phyloP scores from a whole-genome alignment of 37 sponge, comb jelly and placozoan species.

The Crambe crambe region DNA sequence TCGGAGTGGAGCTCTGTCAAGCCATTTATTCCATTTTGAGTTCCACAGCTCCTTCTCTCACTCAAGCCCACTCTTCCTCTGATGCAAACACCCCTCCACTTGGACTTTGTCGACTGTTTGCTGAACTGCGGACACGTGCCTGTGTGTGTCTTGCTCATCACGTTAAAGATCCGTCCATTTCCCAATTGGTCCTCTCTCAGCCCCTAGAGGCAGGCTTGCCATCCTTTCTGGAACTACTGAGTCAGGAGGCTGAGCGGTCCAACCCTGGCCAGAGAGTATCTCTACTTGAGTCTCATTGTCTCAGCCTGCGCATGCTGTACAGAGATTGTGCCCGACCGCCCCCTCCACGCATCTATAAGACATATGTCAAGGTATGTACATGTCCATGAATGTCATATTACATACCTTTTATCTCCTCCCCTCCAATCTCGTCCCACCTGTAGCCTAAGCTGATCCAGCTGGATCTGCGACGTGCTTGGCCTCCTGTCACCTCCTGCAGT shows the following conservation, averaged over 20 bases:
- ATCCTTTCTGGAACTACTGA: conserved; percentile 6
- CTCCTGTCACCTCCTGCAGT: conserved; percentile 56
- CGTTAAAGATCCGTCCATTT: conserved; percentile 36
- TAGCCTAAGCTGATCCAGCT: conserved; percentile 61
- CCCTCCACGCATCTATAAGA: conserved; percentile 72
- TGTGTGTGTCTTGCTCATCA: conserved; percentile 48
- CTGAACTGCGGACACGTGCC: conserved; percentile 71
- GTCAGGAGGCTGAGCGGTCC: conserved; percentile 37
- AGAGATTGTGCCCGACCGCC: conserved; percentile 90
- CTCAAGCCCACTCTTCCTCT: conserved; percentile 38
- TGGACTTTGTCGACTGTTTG: conserved; percentile 70
- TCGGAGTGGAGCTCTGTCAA: conserved; percentile 26
- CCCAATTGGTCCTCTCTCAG: conserved; percentile 11
- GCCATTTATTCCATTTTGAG: conserved; percentile 48
- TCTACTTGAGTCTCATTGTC: conserved; percentile 81
- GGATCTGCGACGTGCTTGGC: conserved; percentile 63
- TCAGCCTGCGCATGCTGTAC: conserved; percentile 92
- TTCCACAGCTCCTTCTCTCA: conserved; percentile 34
- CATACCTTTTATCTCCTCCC: background rate
- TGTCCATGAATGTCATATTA: background rate
- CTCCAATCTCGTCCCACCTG: background rate
- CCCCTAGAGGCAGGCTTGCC: background rate
- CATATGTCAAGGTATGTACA: conserved; percentile 29
- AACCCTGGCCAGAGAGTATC: conserved; percentile 67
- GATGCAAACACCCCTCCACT: conserved; percentile 56